Evolutionary conservation across 1,140 invertebrate species (phyloP).

Genomic region (Platyscapa corneri): DNA sequence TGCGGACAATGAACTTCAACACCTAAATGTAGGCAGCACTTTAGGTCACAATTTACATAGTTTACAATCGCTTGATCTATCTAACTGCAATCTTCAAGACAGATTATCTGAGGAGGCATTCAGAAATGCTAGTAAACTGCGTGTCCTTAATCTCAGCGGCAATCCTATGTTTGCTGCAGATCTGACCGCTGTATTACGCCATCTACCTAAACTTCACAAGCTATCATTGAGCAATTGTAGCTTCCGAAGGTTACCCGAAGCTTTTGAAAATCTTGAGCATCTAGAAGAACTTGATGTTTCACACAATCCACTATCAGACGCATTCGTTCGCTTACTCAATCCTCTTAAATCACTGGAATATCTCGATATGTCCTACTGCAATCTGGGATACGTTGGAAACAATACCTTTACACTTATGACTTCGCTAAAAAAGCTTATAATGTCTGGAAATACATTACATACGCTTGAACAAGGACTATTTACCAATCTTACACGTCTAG

Average conservation of each 20-base stretch:
- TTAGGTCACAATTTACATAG: constrained; percentile 80
- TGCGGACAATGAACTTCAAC: constrained; percentile 79
- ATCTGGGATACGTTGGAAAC: constrained; percentile 79
- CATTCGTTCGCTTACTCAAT: constrained; percentile 80
- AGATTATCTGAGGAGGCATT: constrained; percentile 82
- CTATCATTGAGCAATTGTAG: constrained; percentile 81
- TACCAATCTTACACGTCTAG: constrained; percentile 79
- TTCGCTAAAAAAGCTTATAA: constrained; percentile 78
- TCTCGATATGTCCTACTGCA: constrained; percentile 84
- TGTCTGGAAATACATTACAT: constrained; percentile 81
- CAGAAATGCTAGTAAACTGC: constrained; percentile 80
- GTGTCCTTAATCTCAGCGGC: constrained; percentile 79
- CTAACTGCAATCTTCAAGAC: constrained; percentile 81
- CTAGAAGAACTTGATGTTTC: constrained; percentile 82
- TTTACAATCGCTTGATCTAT: constrained; percentile 81
- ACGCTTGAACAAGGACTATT: constrained; percentile 83
- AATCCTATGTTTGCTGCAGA: constrained; percentile 82
- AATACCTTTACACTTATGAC: constrained; percentile 83
- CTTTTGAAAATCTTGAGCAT: constrained; percentile 79
- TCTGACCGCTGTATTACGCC: constrained; percentile 79
- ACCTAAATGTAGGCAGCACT: constrained; percentile 79
- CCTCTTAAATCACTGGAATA: constrained; percentile 80
- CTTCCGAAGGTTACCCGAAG: constrained; percentile 78
- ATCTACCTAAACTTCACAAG: constrained; percentile 79
- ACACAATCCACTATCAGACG: constrained; percentile 81